phyloP scores from a whole-genome alignment of 2,797 vertebrate genomes.

The Alca torda region DNA sequence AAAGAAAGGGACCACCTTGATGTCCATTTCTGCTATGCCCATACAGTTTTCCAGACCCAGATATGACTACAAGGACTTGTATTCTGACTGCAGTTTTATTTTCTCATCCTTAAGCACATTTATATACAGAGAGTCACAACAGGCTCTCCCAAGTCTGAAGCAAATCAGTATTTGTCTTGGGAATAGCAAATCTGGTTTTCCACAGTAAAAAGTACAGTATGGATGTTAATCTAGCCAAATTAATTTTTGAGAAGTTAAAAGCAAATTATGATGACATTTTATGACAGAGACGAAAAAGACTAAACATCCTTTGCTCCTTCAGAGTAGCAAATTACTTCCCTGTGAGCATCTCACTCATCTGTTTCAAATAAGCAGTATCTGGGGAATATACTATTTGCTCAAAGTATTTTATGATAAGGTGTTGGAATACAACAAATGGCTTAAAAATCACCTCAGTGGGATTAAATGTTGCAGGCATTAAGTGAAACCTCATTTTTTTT shows the following conservation, averaged over 20 bases:
- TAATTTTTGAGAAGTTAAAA: not conserved
- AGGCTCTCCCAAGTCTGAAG: not conserved
- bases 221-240: not conserved
- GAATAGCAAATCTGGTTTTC: not conserved
- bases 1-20: not conserved
- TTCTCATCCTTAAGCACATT: not conserved
- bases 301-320: not conserved
- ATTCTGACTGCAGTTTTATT: not conserved
- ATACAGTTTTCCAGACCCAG: not conserved
- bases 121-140: not conserved
- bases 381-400: not conserved
- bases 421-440: not conserved
- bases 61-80: not conserved
- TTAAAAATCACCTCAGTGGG: not conserved
- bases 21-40: not conserved
- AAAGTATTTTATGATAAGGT: not conserved
- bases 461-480: not conserved
- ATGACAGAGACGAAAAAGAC: not conserved
- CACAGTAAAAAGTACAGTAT: not conserved
- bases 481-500: not conserved
- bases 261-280: not conserved
- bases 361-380: not conserved
- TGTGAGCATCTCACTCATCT: not conserved
- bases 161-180: not conserved
- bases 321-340: not conserved